Base-by-base conservation (phyloP, 2,797 vertebrate genomes). In the Eulemur coronatus region DNA sequence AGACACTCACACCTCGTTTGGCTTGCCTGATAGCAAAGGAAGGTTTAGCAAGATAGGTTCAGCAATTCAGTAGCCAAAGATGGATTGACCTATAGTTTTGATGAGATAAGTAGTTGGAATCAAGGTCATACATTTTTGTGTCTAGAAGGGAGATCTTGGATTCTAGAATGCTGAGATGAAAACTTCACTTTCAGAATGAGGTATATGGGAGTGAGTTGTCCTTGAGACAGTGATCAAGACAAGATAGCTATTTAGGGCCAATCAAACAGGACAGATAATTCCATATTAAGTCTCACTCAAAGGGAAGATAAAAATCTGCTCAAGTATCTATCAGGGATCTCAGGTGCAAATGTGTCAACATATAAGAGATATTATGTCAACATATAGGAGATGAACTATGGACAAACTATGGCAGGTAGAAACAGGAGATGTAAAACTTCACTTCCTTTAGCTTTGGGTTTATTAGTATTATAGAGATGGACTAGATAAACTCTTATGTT, bases 231-330 rank as follows among this genome's bases (percentile, higher is more conserved):
- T 59, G 43, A 86, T 85, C 22, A 93, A 81, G 52, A 84, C 17
- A 91, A 91, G 85, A 78, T 8, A 59, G 46, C 26, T 72, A 94
- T 84, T 95, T 95, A 18, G 33, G 38, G 69, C 35, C 65, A 95
- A 30, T 0, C 85, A 50, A 80, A 89, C 0, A 63, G n/a, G 41
- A n/a, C 76, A 91, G 50, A 70, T 57, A 76, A 90, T 95, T 65
- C 15, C 17, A 50, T 78, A 93, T 17, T 72, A 91, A 95, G 28
- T 57, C 22, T 94, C 41, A 88, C 26, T 89, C 48, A 93, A 86
- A 95, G 48, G 26, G 69, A 82, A 88, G 92, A 97, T 87, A 63
- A 94, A 96, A 90, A 91, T 91, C 57, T 96, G 69, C 48, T 89
- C 28, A 90, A 85, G 35, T 73, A 79, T 90, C 15, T 46, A 30